phyloP scores from a whole-genome alignment of 2,113 vertebrate species.

The Trogon melanurus region DNA sequence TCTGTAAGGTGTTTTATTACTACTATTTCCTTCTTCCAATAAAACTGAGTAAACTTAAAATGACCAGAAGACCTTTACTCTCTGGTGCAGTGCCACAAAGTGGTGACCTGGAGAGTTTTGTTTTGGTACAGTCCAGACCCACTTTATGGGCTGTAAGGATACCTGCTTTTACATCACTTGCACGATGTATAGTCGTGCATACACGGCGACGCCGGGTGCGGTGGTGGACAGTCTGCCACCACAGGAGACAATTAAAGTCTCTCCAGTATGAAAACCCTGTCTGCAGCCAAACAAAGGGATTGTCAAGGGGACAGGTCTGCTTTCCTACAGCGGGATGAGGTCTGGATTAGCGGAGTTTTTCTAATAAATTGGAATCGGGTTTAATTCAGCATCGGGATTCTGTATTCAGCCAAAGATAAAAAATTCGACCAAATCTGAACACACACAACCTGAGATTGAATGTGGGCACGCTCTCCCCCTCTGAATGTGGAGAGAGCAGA shows the following conservation, averaged over 20 bases:
- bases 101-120: not conserved
- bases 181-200: fast-evolving
- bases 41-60: not conserved
- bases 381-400: not conserved
- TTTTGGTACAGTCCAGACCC: not conserved
- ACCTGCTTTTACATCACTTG: not conserved
- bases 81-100: fast-evolving
- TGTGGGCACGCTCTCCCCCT: not conserved
- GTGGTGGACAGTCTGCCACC: not conserved
- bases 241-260: not conserved
- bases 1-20: not conserved
- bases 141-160: not conserved
- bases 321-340: not conserved
- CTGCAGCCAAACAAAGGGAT: not conserved
- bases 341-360: not conserved
- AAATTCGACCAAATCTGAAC: not conserved
- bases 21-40: not conserved
- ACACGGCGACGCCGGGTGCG: not conserved
- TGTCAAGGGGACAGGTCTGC: not conserved
- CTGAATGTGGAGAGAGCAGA: not conserved
- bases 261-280: not conserved
- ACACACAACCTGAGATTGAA: not conserved
- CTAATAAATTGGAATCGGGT: fast-evolving
- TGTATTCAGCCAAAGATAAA: not conserved
- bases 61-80: not conserved